phyloP scores from a whole-genome alignment of 64 coral and sea anemone species.

The Orbicella faveolata region DNA sequence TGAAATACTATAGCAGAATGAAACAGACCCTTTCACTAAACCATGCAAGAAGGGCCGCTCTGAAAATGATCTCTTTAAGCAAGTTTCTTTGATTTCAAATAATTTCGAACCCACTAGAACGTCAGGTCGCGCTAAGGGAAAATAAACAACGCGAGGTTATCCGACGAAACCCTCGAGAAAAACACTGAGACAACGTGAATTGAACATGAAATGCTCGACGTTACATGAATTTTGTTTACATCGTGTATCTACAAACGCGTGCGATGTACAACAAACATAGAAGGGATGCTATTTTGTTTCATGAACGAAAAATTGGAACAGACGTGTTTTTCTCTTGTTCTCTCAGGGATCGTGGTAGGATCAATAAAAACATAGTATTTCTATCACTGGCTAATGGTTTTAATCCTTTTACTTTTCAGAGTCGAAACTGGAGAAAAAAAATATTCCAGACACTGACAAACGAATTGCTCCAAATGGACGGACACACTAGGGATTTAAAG shows the following conservation, averaged over 20 bases:
- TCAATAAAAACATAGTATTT: constrained; percentile 34
- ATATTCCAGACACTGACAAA: no score
- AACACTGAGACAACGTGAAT: neutral
- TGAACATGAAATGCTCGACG: no score
- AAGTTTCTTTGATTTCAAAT: neutral
- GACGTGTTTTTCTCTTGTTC: neutral
- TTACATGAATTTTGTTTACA: neutral
- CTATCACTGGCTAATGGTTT: neutral
- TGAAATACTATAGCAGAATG: no score
- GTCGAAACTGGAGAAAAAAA: neutral
- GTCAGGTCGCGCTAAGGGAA: neutral
- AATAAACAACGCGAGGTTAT: constrained; percentile 9
- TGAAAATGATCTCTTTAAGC: no score
- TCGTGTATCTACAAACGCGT: neutral
- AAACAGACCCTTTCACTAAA: no score
- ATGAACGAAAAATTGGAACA: neutral
- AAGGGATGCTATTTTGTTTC: neutral
- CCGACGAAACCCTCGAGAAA: constrained; percentile 26
- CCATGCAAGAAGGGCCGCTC: no score
- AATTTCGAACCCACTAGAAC: neutral
- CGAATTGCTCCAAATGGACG: no score
- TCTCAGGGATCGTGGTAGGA: constrained; percentile 21
- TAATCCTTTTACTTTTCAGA: neutral
- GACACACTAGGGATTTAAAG: no score
- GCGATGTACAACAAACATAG: no score